Base-by-base conservation (phyloP, 2,888 invertebrate genomes). In the Drosophila monieri region DNA sequence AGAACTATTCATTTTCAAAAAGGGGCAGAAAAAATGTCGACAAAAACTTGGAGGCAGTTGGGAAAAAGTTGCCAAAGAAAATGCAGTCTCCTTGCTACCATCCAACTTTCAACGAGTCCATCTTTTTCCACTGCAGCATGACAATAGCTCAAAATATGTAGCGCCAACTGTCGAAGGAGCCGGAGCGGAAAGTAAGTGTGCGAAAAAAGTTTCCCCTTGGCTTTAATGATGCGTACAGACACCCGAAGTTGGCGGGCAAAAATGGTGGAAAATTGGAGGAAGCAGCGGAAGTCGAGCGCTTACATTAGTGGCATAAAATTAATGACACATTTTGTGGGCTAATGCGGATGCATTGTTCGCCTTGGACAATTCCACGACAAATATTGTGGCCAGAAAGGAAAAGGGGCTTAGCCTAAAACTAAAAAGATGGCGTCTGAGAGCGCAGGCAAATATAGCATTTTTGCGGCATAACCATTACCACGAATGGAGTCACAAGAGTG, bases 151-250 rank as follows among this genome's bases (percentile, higher is more conserved):
- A 81, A 85, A 85, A 78, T 73, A 60, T 81, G 80, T 74, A 65
- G 64, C 60, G 59, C 51, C 68, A 64, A 77, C 70, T 73, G 77
- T 66, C 85, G 79, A 69, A 76, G 65, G 21, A 14, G 10, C 3
- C 46, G 39, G 59, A 9, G 56, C 60, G 56, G 65, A 74, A 70
- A 73, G 65, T 55, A 77, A 78, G 73, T 73, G 79, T 67, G 69
- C 68, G 61, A 74, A 70, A 78, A 80, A 85, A 73, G 72, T 85
- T 85, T 66, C 49, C 52, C 51, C 67, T 58, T 21, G 62, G 64
- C 81, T 86, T 86, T 86, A 83, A 83, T 86, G 81, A 83, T 84
- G 81, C 81, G 80, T 74, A 55, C 78, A 84, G 87, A 80, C 78
- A 69, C 71, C 14, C 37, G 65, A 77, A 81, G 60, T 77, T 80